These are phyloP conservation scores for Plecotus auritus DNA, from an alignment of 2,113 vertebrate species.

Conservation along the genomic window DNA sequence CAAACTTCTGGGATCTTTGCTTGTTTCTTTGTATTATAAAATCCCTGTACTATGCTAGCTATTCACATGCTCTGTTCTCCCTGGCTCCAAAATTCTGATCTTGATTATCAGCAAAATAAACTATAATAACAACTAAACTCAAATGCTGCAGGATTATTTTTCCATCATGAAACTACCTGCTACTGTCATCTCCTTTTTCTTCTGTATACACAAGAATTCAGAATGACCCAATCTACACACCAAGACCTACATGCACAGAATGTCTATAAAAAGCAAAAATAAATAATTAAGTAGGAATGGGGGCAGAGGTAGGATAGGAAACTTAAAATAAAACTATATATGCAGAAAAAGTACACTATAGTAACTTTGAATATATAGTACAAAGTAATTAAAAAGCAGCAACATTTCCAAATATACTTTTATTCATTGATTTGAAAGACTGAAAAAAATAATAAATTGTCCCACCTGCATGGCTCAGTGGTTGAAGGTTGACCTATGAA, in stretches of 20 bases:
- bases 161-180: not conserved
- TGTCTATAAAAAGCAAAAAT: not conserved
- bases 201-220: not conserved
- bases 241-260: not conserved
- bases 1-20: not conserved
- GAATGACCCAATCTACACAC: not conserved
- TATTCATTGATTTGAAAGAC: not conserved
- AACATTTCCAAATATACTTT: not conserved
- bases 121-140: not conserved
- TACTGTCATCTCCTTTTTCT: not conserved
- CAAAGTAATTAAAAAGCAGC: not conserved
- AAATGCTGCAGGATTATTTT: not conserved
- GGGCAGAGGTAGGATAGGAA: not conserved
- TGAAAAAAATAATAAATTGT: not conserved
- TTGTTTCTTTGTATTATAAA: not conserved
- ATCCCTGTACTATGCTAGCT: accelerated
- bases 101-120: not conserved
- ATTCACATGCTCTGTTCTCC: not conserved
- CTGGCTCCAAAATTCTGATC: not conserved
- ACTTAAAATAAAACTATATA: too few relatives aligned
- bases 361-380: not conserved
- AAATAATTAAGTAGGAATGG: not conserved
- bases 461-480: too few relatives aligned
- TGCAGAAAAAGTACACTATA: not conserved
- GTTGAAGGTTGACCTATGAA: too few relatives aligned